Base-by-base conservation (phyloP, 2,113 vertebrate genomes). In the Naja naja region DNA sequence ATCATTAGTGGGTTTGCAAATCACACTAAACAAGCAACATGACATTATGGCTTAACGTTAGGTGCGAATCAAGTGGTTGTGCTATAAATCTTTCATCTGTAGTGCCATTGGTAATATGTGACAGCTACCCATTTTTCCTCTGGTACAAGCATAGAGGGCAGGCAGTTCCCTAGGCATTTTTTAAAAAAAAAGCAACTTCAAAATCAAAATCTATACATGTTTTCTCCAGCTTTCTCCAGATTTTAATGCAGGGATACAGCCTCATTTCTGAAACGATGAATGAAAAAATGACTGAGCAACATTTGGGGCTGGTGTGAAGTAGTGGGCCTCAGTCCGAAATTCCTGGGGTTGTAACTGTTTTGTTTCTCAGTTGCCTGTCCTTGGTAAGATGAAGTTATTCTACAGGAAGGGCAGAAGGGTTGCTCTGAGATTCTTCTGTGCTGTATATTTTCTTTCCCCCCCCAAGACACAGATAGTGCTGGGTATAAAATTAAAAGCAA, bases 401-500 rank as follows among this genome's bases (percentile, higher is more conserved):
- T 56, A 14, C 14, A 27, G 39, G 90, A 22, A 39, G 85, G 53
- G 30, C 34, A 12, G 4, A 85, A 58, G 47, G 85, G 2, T 91
- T 49, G 49, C 43, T 34, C 27, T 27, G 18, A 14, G 34, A 49
- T n/a, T 8, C 11, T 85, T 85, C 23, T 30, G 10, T 27, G 53
- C n/a, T 9, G n/a, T 49, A 49, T 30, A 27, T 30, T 49, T 58
- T 91, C 60, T 53, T 34, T 49, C 47, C n/a, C n/a, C n/a, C n/a
- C n/a, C 47, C 64, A 39, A 93, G 88, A 89, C 89, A 47, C 52
- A 90, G 43, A 55, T 85, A 85, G 54, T 54, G 30, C 22, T 25
- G 27, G n/a, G 22, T 39, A 93, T 89, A 49, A 93, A 89, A 89
- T 85, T 90, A 86, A 89, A 89, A 92, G 87, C 69, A 92, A 89